Evolutionary conservation across 2,888 invertebrate species (phyloP).

Genomic region (Agrochola lychnidis): DNA sequence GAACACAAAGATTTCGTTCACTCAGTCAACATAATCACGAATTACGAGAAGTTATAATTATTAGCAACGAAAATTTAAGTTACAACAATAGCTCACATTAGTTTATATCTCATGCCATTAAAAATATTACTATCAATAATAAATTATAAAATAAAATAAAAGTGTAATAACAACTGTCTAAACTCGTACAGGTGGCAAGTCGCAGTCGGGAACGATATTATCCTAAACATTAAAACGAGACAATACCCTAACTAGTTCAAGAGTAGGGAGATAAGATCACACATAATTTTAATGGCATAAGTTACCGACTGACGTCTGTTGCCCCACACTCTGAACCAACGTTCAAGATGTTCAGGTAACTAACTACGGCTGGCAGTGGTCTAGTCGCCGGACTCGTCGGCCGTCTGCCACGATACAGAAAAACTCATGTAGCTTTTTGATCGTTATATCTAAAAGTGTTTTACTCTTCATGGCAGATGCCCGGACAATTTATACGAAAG

Average conservation of each 20-base stretch:
- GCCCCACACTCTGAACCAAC: conserved; percentile 38
- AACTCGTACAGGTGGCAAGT: conserved; percentile 63
- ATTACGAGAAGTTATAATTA: conserved; percentile 56
- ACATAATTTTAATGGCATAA: conserved; percentile 69
- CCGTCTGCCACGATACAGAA: conserved; percentile 23
- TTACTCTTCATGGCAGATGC: conserved; percentile 18
- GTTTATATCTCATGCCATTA: conserved; percentile 70
- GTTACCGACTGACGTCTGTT: conserved; percentile 47
- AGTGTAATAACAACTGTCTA: conserved; percentile 62
- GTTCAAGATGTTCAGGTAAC: neutral
- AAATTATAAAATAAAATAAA: conserved; percentile 62
- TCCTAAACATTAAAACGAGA: conserved; percentile 56
- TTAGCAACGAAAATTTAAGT: conserved; percentile 65
- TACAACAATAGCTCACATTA: conserved; percentile 65
- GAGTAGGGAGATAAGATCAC: conserved; percentile 50
- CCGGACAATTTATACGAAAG: conserved; percentile 7
- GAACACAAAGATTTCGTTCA: conserved; percentile 64
- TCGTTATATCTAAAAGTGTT: conserved; percentile 5
- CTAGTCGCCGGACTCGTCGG: conserved; percentile 17
- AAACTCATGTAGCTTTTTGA: conserved; percentile 3
- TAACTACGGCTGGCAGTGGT: conserved; percentile 41
- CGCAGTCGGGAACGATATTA: conserved; percentile 57
- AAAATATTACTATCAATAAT: conserved; percentile 66
- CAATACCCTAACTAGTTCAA: conserved; percentile 53
- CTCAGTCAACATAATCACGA: conserved; percentile 70